A percentile compares a stretch with the other conserved stretches of the same genome.
Conservation (phyloP, 2,888 invertebrate genomes). For the Sinotaia quadrata region DNA sequence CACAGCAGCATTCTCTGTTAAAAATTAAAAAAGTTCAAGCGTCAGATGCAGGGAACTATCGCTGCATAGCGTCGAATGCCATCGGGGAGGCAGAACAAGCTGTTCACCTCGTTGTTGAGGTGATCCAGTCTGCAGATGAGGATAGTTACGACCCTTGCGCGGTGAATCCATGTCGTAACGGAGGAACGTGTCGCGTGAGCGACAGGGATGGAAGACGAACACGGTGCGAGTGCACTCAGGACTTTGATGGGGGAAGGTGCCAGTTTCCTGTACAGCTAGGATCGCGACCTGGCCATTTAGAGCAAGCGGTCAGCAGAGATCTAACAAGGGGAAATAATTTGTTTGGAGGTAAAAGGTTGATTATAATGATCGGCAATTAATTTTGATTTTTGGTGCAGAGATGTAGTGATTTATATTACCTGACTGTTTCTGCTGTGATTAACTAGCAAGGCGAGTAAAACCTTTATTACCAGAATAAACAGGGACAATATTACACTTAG, state of each 20-base stretch:
- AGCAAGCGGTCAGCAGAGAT: no score
- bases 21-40: slow-evolving; percentile 9
- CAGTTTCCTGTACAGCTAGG: slow-evolving; percentile 8
- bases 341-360: no score
- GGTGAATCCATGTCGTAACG: slow-evolving; percentile 9
- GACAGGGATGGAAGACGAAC: background rate
- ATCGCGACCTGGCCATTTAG: background rate
- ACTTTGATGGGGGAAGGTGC: slow-evolving; percentile 8
- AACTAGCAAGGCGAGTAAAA: no score
- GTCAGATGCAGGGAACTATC: slow-evolving; percentile 9
- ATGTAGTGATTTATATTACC: no score
- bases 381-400: no score
- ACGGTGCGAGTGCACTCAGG: slow-evolving; percentile 5
- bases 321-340: no score
- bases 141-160: background rate
- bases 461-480: no score
- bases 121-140: background rate
- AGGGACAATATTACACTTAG: no score
- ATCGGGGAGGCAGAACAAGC: slow-evolving; percentile 14
- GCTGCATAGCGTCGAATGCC: slow-evolving; percentile 21
- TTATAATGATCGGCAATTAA: no score
- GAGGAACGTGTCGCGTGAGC: slow-evolving; percentile 3
- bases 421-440: no score
- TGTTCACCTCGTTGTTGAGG: slow-evolving; percentile 6
- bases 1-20: slow-evolving; percentile 9